A percentile compares a stretch with the other conserved stretches of the same genome.
These are phyloP conservation scores for Thalpophila matura DNA, from an alignment of 2,888 invertebrate genomes.

Conservation along the genomic window DNA sequence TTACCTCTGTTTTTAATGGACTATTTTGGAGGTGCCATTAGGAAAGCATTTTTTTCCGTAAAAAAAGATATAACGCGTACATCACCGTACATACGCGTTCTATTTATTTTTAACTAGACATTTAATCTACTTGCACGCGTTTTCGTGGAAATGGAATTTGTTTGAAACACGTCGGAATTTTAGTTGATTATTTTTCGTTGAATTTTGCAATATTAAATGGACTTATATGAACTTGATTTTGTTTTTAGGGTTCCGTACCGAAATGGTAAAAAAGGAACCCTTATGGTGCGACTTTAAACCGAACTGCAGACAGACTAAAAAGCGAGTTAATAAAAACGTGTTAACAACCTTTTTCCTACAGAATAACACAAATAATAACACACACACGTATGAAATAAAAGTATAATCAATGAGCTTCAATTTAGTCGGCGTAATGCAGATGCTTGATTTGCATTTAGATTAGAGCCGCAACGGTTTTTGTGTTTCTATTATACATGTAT, in stretches of 20 bases:
- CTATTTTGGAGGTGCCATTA: no score
- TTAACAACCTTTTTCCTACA: constrained; percentile 2
- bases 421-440: constrained; percentile 67
- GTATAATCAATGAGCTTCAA: constrained; percentile 66
- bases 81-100: no score
- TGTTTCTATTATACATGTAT: constrained; percentile 31
- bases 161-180: constrained; percentile 1
- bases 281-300: no score
- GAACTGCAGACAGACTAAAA: not conserved
- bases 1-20: no score
- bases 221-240: not conserved
- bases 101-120: no score
- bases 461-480: constrained; percentile 61
- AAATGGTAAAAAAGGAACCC: no score
- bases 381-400: constrained; percentile 47
- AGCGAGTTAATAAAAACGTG: no score
- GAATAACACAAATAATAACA: no score
- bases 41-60: no score
- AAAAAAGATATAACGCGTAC: no score
- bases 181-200: not conserved
- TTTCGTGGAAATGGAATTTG: constrained; percentile 5
- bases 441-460: constrained; percentile 79
- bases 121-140: not conserved
- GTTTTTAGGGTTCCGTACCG: no score
- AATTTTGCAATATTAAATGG: not conserved